Percentiles rank a stretch among this genome's conserved stretches.
These are phyloP conservation scores for Daubentonia madagascariensis DNA, from an alignment of 2,113 vertebrate genomes.

Conservation along the genomic window DNA sequence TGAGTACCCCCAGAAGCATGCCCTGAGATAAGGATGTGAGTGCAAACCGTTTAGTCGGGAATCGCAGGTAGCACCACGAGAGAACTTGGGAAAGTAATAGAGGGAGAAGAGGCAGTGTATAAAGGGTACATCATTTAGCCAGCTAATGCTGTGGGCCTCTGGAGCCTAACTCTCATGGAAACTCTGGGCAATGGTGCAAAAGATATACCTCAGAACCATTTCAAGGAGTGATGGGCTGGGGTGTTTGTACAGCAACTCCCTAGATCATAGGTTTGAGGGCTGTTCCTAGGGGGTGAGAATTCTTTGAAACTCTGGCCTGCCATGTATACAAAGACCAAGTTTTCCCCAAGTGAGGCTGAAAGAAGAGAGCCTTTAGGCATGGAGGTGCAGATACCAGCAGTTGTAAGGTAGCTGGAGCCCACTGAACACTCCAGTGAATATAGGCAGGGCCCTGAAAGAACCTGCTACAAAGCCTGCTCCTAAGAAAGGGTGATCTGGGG, in stretches of 20 bases:
- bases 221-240: background rate
- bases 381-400: background rate
- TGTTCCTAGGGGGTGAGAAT: background rate
- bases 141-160: background rate
- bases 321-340: background rate
- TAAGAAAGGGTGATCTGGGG: background rate
- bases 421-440: background rate
- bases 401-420: background rate
- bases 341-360: background rate
- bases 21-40: background rate
- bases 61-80: background rate
- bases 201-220: background rate
- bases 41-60: background rate
- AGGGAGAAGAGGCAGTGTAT: background rate
- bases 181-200: background rate
- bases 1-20: background rate
- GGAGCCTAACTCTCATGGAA: background rate
- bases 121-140: background rate
- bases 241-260: background rate
- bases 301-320: background rate
- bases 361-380: background rate
- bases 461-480: background rate
- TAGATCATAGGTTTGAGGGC: background rate
- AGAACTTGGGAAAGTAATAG: background rate
- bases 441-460: background rate